These are phyloP conservation scores for Archaeoteleia sp. DNA, from an alignment of 2,888 invertebrate genomes.

Conservation along the genomic window DNA sequence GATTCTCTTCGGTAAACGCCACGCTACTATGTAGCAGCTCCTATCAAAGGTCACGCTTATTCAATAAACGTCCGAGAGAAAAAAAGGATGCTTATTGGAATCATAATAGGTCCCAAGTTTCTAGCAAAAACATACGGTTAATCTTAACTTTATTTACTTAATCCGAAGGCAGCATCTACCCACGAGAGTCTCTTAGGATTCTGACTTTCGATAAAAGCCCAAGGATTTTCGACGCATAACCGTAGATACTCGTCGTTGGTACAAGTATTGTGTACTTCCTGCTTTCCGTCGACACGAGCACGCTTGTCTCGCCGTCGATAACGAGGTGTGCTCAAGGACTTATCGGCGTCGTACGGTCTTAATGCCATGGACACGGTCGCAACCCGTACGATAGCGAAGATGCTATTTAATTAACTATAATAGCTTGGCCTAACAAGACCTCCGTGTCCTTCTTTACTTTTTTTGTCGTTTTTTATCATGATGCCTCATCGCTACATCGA, in stretches of 20 bases:
- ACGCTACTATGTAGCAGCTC: constrained; percentile 49
- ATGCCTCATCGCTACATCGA: too few relatives aligned
- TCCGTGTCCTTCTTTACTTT: constrained; percentile 23
- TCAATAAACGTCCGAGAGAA: constrained; percentile 23
- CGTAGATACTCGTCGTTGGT: constrained; percentile 30
- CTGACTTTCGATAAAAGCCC: constrained; percentile 24
- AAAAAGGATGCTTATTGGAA: too few relatives aligned
- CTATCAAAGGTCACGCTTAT: constrained; percentile 46
- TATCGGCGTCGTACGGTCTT: constrained; percentile 53
- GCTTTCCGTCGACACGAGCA: constrained; percentile 45
- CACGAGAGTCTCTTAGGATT: constrained; percentile 14
- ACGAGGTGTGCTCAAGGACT: constrained; percentile 53
- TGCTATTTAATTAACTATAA: constrained; percentile 54
- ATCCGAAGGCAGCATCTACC: neutral
- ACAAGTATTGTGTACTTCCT: constrained; percentile 44
- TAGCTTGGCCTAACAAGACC: constrained; percentile 49
- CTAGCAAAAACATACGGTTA: too few relatives aligned
- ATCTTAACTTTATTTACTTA: too few relatives aligned
- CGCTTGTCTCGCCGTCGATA: constrained; percentile 51
- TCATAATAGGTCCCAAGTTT: too few relatives aligned
- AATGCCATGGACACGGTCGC: constrained; percentile 52
- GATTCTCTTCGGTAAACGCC: constrained; percentile 22
- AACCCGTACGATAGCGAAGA: constrained; percentile 46
- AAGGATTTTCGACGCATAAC: constrained; percentile 32
- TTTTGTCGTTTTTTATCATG: too few relatives aligned